Percentiles rank a stretch among this genome's conserved stretches.
Conservation (phyloP, 1,140 invertebrate species). For the Aleiodes sp. region DNA sequence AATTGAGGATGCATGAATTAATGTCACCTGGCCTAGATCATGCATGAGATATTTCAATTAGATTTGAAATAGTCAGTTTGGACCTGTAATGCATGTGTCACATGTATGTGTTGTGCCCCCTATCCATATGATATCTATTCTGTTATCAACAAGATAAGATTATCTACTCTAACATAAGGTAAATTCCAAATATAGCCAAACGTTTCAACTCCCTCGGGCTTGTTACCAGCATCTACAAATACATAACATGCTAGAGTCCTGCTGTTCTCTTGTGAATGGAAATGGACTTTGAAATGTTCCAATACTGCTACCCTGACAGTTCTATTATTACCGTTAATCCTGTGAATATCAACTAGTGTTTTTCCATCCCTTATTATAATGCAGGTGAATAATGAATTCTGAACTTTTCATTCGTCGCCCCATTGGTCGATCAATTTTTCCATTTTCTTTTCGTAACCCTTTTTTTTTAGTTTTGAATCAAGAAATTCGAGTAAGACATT, state of each 20-base stretch:
- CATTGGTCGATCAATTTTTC: too few species aligned
- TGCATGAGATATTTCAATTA: conserved; percentile 19
- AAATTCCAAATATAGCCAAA: not conserved
- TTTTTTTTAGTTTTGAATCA: too few species aligned
- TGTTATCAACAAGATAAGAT: not conserved
- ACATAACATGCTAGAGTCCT: not conserved
- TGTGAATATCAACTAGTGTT: too few species aligned
- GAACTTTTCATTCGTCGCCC: too few species aligned
- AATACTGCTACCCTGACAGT: too few species aligned
- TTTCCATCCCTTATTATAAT: too few species aligned
- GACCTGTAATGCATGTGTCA: not conserved
- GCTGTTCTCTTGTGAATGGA: not conserved
- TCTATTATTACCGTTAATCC: too few species aligned
- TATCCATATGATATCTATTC: not conserved
- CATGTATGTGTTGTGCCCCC: conserved; percentile 12
- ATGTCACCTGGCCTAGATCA: conserved; percentile 15
- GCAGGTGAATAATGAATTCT: too few species aligned
- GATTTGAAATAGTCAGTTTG: conserved; percentile 25
- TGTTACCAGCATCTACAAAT: not conserved
- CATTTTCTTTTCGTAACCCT: too few species aligned
- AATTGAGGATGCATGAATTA: conserved; percentile 13
- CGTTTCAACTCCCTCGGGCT: not conserved
- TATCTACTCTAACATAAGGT: conserved; percentile 2
- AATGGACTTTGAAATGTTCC: not conserved
- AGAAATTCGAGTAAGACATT: too few species aligned